Conservation (phyloP, 2,113 vertebrate species). For the Bolborhynchus lineola region DNA sequence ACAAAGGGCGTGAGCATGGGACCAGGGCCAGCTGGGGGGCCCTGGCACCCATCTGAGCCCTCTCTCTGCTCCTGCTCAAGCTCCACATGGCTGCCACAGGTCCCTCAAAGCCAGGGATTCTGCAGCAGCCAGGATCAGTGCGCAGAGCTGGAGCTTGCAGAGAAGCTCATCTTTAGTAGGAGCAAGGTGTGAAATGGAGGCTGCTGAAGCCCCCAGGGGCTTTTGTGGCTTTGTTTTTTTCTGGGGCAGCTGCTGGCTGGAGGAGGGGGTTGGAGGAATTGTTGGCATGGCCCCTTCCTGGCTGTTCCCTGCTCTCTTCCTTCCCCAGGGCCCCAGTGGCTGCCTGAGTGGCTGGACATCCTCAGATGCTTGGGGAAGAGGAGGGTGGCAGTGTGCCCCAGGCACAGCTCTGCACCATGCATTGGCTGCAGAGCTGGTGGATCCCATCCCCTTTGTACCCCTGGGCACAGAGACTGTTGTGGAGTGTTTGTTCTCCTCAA, state of each 20-base stretch:
- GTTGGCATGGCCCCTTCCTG: accelerated
- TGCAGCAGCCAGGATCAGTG: background rate
- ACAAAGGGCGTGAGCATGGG: background rate
- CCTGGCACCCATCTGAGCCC: background rate
- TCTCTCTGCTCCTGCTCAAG: background rate
- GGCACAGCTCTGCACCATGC: accelerated
- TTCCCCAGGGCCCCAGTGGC: accelerated
- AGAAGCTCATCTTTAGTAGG: background rate
- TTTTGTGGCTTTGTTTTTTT: background rate
- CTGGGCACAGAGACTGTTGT: background rate
- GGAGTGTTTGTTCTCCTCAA: background rate
- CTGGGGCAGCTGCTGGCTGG: background rate
- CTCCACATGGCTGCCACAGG: background rate
- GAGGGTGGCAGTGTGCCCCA: background rate
- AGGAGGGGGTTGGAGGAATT: background rate
- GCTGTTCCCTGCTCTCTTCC: background rate
- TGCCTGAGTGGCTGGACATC: background rate
- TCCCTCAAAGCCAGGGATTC: background rate
- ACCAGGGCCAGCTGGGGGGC: background rate
- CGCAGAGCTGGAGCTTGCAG: background rate
- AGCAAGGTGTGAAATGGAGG: background rate
- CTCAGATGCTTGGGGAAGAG: background rate
- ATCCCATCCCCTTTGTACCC: background rate
- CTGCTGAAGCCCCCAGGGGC: background rate
- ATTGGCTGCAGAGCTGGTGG: accelerated